Percentiles rank a stretch among this genome's conserved stretches.
phyloP scores from a whole-genome alignment of 2,888 invertebrate genomes.

The Stegana nigrithorax region DNA sequence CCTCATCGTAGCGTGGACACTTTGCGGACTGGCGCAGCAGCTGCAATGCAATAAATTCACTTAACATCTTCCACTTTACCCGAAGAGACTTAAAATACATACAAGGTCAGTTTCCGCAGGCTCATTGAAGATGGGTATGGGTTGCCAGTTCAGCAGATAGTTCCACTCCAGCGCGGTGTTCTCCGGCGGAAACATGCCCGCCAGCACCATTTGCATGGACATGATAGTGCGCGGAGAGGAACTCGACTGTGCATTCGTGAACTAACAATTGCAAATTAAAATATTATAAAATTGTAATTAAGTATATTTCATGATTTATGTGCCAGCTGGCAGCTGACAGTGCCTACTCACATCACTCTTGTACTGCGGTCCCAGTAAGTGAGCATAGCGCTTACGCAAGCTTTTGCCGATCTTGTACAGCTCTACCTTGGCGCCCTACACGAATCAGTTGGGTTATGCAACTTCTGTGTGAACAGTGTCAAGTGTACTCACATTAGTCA shows the following conservation, averaged over 20 bases:
- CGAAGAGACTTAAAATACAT: conserved; percentile 11
- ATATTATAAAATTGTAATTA: neutral
- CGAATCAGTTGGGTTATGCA: neutral
- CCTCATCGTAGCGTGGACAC: conserved; percentile 74
- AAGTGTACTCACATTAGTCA: conserved; percentile 75
- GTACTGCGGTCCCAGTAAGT: conserved; percentile 73
- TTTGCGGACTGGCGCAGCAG: conserved; percentile 73
- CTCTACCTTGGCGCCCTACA: conserved; percentile 74
- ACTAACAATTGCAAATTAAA: conserved; percentile 34
- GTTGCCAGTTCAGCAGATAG: conserved; percentile 78
- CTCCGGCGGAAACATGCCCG: conserved; percentile 78
- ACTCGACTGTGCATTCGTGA: conserved; percentile 76
- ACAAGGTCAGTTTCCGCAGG: conserved; percentile 73
- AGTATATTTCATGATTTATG: neutral
- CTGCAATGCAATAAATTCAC: conserved; percentile 25
- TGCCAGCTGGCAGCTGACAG: neutral
- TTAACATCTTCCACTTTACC: neutral
- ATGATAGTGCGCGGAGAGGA: conserved; percentile 80
- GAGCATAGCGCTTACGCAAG: conserved; percentile 73
- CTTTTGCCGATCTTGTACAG: conserved; percentile 75
- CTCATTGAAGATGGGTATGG: conserved; percentile 78
- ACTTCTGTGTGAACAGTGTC: neutral
- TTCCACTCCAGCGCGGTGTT: conserved; percentile 72
- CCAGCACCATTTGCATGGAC: conserved; percentile 76
- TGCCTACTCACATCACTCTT: conserved; percentile 68